A percentile compares a stretch with the other conserved stretches of the same genome.
Evolutionary conservation across 2,888 invertebrate species (phyloP).

Genomic region (Epiblema foenella): DNA sequence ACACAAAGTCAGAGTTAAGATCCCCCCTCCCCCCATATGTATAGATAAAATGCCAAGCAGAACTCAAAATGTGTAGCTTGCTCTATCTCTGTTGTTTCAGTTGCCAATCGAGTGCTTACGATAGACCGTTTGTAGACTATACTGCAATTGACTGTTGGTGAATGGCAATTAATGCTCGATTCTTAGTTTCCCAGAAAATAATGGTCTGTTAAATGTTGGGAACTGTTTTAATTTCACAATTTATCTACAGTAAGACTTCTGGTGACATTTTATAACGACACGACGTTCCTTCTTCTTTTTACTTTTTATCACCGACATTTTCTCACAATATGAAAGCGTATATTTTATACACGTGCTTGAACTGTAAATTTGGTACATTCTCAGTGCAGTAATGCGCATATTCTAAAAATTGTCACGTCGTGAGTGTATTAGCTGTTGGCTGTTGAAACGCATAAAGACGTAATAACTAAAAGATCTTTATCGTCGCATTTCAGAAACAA

Average conservation of each 20-base stretch:
- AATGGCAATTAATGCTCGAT: too few relatives aligned
- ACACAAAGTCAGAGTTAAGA: too few relatives aligned
- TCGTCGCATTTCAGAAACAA: too few relatives aligned
- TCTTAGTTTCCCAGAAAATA: too few relatives aligned
- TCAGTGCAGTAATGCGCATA: constrained; percentile 1
- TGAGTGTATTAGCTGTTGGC: not conserved
- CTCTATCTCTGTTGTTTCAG: not conserved
- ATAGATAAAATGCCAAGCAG: not conserved
- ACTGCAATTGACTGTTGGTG: not conserved
- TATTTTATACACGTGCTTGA: constrained; percentile 15
- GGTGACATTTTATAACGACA: not conserved
- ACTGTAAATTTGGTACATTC: constrained; percentile 6
- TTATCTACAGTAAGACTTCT: not conserved
- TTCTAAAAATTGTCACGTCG: constrained; percentile 18
- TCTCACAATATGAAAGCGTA: not conserved
- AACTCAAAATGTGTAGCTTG: not conserved
- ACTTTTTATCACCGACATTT: not conserved
- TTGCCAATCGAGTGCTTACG: constrained; percentile 20
- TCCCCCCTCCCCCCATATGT: too few relatives aligned
- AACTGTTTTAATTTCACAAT: not conserved
- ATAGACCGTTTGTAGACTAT: not conserved
- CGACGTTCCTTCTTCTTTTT: not conserved
- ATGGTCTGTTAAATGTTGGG: not conserved
- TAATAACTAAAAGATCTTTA: not conserved
- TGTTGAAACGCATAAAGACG: not conserved